Evolutionary conservation across 2,797 vertebrate genomes (phyloP), one percentile per base, ranked within the genome.

Genomic region (Tragopan temminckii): DNA sequence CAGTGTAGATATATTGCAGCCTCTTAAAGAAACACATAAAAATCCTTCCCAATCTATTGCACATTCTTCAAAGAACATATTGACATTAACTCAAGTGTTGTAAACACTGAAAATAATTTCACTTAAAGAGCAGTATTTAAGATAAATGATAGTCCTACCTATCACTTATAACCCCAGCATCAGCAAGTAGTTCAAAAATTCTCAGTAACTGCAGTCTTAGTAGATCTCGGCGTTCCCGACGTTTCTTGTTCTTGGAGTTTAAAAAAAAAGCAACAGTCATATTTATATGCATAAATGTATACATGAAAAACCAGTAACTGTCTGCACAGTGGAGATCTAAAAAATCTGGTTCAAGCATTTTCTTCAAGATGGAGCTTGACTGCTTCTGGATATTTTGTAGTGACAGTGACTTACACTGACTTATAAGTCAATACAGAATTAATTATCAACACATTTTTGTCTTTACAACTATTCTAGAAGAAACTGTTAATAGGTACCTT

Each of bases 121-220:
- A 85, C 1, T 5, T 40, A 10, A n/a, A 93, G 19, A 25, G 17
- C 52, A 69, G 0, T 80, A 58, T 58, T 62, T 81, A 72, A 57
- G 70, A 81, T 17, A 38, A 77, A 1, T 14, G 20, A 43, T 29
- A 38, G 52, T 66, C 95, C 70, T 97, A 99, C 99, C 99, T 99
- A 98, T 99, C 99, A 97, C 99, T 99, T 97, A 99, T 99, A 42
- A 99, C 99, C 71, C 98, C 99, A n/a, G 99, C 99, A 81, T 99
- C 99, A 63, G 99, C 99, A 96, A 99, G 95, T 79, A 99, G 98
- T 87, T 99, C 99, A 97, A 99, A 99, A 94, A 99, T 99, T 85
- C 99, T 97, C 85, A 99, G 98, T 71, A 99, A 97, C 61, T 99
- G 99, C 59, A 99, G 98, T 81, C 99, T 97, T 52, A 99, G 98